Conservation (phyloP, 2,113 vertebrate species). For the Chaetops frenatus region DNA sequence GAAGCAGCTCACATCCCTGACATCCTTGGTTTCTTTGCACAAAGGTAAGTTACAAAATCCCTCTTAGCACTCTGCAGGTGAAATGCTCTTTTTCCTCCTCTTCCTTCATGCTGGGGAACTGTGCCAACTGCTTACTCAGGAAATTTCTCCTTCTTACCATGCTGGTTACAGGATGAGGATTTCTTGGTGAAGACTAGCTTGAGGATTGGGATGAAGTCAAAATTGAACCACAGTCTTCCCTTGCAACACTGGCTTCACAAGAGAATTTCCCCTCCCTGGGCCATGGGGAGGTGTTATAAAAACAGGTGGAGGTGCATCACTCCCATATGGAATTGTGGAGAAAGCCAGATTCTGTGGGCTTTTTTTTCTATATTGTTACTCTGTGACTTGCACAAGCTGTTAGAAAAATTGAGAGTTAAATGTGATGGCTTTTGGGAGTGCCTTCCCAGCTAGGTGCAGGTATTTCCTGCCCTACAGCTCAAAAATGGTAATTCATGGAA, state of each 20-base stretch:
- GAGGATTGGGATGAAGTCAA: neutral
- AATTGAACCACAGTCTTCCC: neutral
- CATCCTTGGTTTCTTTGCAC: neutral
- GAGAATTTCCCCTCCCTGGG: neutral
- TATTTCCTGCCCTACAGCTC: neutral
- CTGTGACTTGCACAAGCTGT: neutral
- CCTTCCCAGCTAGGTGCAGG: neutral
- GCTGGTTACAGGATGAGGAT: neutral
- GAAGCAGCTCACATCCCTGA: neutral
- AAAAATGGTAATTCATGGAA: neutral
- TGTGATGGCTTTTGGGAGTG: neutral
- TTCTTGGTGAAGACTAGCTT: neutral
- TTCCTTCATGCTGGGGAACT: neutral
- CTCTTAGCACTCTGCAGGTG: neutral
- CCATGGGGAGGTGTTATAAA: neutral
- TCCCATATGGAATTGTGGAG: neutral
- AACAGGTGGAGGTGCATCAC: neutral
- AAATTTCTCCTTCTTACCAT: neutral
- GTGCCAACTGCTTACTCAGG: neutral
- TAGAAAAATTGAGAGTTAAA: neutral
- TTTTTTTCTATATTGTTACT: neutral
- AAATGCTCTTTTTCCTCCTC: neutral
- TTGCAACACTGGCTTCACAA: neutral
- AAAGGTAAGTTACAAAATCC: neutral
- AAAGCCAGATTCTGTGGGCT: neutral